A percentile compares a stretch with the other conserved stretches of the same genome.
Conservation (phyloP, 2,113 vertebrate species). For the Chamaea fasciata region DNA sequence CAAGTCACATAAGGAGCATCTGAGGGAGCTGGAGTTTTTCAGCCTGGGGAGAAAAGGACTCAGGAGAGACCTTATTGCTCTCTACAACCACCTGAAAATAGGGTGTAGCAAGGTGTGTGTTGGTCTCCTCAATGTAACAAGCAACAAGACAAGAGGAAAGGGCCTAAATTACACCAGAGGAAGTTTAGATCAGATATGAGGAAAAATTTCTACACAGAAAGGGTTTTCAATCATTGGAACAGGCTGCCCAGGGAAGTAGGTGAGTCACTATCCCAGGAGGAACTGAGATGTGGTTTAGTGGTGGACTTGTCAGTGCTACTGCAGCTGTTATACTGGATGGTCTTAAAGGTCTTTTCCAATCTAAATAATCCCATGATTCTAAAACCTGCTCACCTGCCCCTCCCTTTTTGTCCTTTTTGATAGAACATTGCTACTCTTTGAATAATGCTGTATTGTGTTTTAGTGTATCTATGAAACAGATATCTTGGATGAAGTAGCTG, state of each 20-base stretch:
- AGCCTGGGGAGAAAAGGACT: background rate
- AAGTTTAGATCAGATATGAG: background rate
- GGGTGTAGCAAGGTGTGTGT: background rate
- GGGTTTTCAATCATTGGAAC: background rate
- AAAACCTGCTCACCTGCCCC: background rate
- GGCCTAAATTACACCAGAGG: background rate
- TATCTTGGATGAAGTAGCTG: background rate
- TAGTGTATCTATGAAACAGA: background rate
- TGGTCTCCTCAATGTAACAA: background rate
- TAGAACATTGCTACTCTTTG: background rate
- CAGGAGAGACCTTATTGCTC: fast-evolving
- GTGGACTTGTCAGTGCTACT: background rate
- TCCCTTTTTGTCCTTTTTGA: background rate
- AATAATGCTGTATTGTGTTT: background rate
- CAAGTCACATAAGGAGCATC: background rate
- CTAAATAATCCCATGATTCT: background rate
- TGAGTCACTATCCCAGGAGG: background rate
- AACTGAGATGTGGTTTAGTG: background rate
- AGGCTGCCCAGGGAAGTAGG: background rate
- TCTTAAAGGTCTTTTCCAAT: background rate
- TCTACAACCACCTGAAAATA: background rate
- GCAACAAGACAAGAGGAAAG: background rate
- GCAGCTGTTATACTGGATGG: background rate
- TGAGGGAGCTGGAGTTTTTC: background rate
- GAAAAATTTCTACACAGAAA: background rate